These are phyloP conservation scores for Agrilus mali DNA, from an alignment of 2,888 invertebrate species.

Conservation along the genomic window DNA sequence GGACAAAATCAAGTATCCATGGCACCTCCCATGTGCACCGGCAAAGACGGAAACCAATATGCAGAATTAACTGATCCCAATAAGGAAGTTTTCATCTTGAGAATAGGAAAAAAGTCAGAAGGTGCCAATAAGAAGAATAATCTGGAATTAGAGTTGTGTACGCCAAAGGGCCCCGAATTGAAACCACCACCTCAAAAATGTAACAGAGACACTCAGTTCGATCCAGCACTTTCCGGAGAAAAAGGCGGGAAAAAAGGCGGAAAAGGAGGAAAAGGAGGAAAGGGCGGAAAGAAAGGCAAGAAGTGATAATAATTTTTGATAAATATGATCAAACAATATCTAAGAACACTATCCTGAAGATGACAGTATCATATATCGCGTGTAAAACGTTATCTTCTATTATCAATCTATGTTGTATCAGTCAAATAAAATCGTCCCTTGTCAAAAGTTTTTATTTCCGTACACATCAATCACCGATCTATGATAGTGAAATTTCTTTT, in stretches of 20 bases:
- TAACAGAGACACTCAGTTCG: conserved; percentile 55
- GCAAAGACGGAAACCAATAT: conserved; percentile 42
- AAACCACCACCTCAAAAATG: conserved; percentile 45
- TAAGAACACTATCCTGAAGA: no score
- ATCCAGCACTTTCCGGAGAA: conserved; percentile 35
- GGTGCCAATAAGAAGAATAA: conserved; percentile 56
- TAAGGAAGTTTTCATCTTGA: conserved; percentile 57
- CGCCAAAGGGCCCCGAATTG: conserved; percentile 53
- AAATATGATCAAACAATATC: no score
- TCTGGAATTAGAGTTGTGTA: conserved; percentile 59
- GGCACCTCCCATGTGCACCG: conserved; percentile 36
- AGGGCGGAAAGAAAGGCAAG: conserved; percentile 11
- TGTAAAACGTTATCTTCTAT: no score
- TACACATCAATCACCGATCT: no score
- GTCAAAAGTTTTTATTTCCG: no score
- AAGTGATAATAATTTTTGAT: conserved; percentile 1
- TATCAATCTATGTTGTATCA: no score
- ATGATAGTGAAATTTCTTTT: no score
- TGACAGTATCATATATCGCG: no score
- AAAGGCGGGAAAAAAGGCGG: conserved; percentile 11
- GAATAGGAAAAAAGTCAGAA: conserved; percentile 63
- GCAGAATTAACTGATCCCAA: conserved; percentile 51
- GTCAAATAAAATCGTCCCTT: no score
- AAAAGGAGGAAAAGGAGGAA: conserved; percentile 15
- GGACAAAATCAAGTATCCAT: conserved; percentile 25